phyloP scores from a whole-genome alignment of 2,797 vertebrate genomes.

The Sandelia bainsii region DNA sequence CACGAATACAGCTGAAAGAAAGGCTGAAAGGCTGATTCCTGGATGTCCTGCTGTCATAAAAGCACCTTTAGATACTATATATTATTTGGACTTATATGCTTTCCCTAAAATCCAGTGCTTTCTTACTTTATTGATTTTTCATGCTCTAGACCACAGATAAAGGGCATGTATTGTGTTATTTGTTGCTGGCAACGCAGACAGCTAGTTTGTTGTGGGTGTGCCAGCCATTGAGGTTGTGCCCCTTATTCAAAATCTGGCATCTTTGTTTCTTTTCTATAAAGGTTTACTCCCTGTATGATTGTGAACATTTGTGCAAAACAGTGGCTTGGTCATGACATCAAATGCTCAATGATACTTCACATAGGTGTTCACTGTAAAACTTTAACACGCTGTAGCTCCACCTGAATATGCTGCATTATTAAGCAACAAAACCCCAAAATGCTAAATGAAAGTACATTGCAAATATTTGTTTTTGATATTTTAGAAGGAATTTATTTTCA shows the following conservation, averaged over 20 bases:
- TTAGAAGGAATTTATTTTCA: background rate
- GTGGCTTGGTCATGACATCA: background rate
- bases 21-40: background rate
- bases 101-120: background rate
- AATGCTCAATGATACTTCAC: background rate
- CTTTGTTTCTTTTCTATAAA: background rate
- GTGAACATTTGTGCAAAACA: background rate
- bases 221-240: background rate
- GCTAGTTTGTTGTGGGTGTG: background rate
- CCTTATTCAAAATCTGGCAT: slow-evolving; percentile 8
- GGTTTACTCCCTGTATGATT: background rate
- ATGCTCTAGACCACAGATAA: background rate
- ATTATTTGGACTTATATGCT: background rate
- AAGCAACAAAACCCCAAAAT: background rate
- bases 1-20: slow-evolving; percentile 7
- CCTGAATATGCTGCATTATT: background rate
- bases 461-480: slow-evolving; percentile 1
- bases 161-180: background rate
- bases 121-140: background rate
- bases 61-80: background rate
- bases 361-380: too few species aligned
- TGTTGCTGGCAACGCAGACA: slow-evolving; percentile 10
- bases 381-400: background rate
- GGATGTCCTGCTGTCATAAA: background rate
- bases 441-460: background rate